Evolutionary conservation across 2,113 vertebrate species (phyloP), one percentile per base, ranked within the genome.

Genomic region (Atherinomorus stipes): DNA sequence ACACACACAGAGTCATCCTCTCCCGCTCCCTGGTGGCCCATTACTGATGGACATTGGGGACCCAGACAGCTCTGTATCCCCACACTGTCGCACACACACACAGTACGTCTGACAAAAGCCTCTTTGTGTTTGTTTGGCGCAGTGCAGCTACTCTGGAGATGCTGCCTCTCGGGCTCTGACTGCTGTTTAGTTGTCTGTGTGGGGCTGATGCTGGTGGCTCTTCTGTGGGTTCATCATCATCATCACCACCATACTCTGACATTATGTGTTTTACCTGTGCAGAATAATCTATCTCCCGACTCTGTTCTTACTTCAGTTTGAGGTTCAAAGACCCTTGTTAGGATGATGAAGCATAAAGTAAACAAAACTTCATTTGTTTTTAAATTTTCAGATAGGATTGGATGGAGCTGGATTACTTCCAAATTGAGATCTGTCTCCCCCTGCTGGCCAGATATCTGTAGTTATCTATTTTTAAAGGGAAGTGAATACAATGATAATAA

Each of bases 101-200:
- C 69, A 61, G 63, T 68, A n/a, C 40, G 21, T 23, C 47, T 3
- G 50, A 91, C 85, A 90, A 90, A 90, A 71, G 72, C 22, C 7
- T 81, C 86, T 90, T 91, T 92, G 90, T 91, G 78, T 78, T 57
- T 34, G 74, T 81, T 67, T 78, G 64, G 60, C 0, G 10, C 72
- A 21, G 76, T 59, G 53, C 56, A 65, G 75, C 60, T 15, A 11
- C 59, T 75, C 22, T 51, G 44, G 74, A 56, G 68, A 69, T 63
- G 23, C 54, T 49, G 71, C 56, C 22, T 47, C 4, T 76, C 53
- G 66, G 22, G 64, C 37, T 74, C 47, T 23, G 71, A 54, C 12
- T n/a, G 8, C 74, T 37, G 57, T 71, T 70, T 80, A 22, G 31
- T 47, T 28, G 10, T 78, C 40, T 59, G 34, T 54, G 28, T 7